Percentiles rank a stretch among this genome's conserved stretches.
phyloP scores from a whole-genome alignment of 1,140 invertebrate species.

The Apis laboriosa region DNA sequence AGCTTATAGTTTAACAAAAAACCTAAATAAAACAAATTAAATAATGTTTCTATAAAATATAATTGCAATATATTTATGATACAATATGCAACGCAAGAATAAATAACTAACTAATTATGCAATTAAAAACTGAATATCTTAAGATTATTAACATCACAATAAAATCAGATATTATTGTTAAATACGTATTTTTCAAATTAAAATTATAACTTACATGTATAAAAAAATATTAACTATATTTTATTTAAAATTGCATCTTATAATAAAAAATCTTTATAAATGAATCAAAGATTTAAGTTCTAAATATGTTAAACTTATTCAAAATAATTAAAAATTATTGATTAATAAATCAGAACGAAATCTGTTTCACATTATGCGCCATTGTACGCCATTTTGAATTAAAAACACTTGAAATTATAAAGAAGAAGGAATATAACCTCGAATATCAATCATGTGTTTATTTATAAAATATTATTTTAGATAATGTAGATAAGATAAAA shows the following conservation, averaged over 20 bases:
- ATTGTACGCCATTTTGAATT: conserved; percentile 18
- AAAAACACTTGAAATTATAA: background rate
- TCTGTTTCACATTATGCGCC: background rate
- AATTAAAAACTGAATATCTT: background rate
- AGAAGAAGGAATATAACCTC: conserved; percentile 16
- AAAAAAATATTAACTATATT: background rate
- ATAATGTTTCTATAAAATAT: background rate
- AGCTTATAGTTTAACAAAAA: no score
- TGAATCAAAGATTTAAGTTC: background rate
- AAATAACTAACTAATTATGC: background rate
- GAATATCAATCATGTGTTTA: background rate
- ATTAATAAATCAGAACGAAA: background rate
- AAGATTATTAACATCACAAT: conserved; percentile 1
- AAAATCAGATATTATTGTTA: background rate
- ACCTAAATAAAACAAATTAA: background rate
- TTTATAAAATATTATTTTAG: background rate
- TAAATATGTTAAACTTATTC: background rate
- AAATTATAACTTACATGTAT: background rate
- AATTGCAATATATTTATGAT: background rate
- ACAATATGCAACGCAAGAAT: background rate
- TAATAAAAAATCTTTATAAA: background rate
- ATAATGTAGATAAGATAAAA: background rate
- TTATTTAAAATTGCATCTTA: background rate
- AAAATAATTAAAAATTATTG: background rate
- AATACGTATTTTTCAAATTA: background rate